Evolutionary conservation across 2,113 vertebrate genomes (phyloP), one percentile per base, ranked within the genome.

Genomic region (Montifringilla adamsi): DNA sequence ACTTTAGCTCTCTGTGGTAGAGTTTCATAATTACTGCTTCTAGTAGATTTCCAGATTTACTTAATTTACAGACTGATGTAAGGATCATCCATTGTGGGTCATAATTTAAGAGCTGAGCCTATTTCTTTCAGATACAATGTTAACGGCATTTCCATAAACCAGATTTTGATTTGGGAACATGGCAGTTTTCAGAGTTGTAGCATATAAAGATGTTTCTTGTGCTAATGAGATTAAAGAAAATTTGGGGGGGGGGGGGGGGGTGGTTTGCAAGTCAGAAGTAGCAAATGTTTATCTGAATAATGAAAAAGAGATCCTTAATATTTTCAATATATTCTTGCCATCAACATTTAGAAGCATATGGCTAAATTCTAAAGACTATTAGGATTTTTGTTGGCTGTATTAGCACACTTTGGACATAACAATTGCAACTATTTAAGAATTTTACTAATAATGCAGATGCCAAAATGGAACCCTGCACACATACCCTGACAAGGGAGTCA

Each of bases 211-310:
- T 15, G 4, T 33, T 68, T 87, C 20, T 59, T 50, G 15, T 39
- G 33, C 37, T 79, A 76, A 69, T 37, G 52, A 53, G 20, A 66
- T 63, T 43, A 72, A 84, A 64, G 37, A 87, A 79, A 82, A 58
- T 2, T 18, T 11, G 23, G 1, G 17, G 12, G 2, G 14, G 15
- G 6, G 3, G 1, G 4, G 18, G 49, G 26, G 28, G n/a, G n/a
- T n/a, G n/a, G n/a, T n/a, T n/a, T 33, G 39, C 7, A 18, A 17
- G 13, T 43, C 9, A 11, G n/a, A 87, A 74, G 28, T 5, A 55
- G n/a, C 15, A 50, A 20, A 41, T 53, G 6, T 44, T 81, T 74
- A 27, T 21, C 64, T 74, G 44, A 84, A 73, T 49, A 89, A 82
- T 64, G 10, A 78, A 78, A 68, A 59, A 11, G 30, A 58, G 7